Conservation (phyloP, 2,797 vertebrate genomes). For the Apogon hyalosoma region DNA sequence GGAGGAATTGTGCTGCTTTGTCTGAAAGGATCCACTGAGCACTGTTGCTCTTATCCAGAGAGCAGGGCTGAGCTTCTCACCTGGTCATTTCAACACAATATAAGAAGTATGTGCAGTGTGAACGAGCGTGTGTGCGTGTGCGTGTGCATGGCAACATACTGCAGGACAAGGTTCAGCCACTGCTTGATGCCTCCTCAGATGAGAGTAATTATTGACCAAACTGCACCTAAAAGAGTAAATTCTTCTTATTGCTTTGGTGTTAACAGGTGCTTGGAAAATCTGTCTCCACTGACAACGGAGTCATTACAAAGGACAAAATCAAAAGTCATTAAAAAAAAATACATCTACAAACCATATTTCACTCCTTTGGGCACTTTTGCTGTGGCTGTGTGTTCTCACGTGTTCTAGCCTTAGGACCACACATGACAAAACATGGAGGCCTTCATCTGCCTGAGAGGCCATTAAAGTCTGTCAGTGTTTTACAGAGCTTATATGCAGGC, state of each 20-base stretch:
- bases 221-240: conserved; percentile 1
- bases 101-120: conserved; percentile 79
- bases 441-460: conserved; percentile 63
- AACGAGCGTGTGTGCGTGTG: conserved; percentile 31
- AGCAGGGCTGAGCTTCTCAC: conserved; percentile 65
- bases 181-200: conserved; percentile 16
- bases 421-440: conserved; percentile 60
- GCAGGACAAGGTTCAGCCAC: not conserved
- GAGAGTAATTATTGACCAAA: conserved; percentile 32
- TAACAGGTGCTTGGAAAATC: conserved; percentile 65
- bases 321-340: conserved; percentile 11
- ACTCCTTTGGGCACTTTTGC: conserved; percentile 37
- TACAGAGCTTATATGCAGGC: conserved; percentile 57
- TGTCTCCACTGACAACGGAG: not conserved
- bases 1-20: conserved; percentile 65
- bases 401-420: conserved; percentile 39
- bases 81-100: conserved; percentile 69
- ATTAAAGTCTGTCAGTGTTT: conserved; percentile 72
- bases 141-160: conserved; percentile 37
- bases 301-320: conserved; percentile 18
- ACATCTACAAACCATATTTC: conserved; percentile 29
- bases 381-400: conserved; percentile 37
- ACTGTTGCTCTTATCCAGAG: conserved; percentile 67
- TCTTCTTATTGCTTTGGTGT: conserved; percentile 13
- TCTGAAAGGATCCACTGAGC: conserved; percentile 73